These are phyloP conservation scores for Pseudachorutes palmiensis DNA, from an alignment of 1,140 invertebrate genomes.

Conservation along the genomic window DNA sequence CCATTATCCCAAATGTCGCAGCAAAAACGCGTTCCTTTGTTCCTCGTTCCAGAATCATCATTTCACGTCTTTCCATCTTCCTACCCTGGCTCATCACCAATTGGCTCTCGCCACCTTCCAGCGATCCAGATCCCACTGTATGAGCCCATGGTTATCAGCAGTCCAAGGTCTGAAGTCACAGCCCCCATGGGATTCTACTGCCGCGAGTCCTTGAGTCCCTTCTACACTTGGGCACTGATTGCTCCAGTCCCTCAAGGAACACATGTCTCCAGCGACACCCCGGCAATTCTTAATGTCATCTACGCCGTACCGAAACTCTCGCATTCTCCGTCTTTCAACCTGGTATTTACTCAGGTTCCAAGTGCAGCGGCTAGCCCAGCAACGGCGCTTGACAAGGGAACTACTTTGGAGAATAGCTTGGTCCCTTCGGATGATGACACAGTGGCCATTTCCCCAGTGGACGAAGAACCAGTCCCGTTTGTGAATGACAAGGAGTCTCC, in stretches of 20 bases:
- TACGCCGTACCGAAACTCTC: slow-evolving; percentile 21
- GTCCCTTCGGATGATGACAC: slow-evolving; percentile 5
- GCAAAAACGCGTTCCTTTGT: slow-evolving; percentile 14
- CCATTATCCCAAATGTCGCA: neutral
- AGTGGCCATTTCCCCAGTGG: neutral
- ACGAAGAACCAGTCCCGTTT: neutral
- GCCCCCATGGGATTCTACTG: slow-evolving; percentile 23
- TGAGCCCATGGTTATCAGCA: slow-evolving; percentile 15
- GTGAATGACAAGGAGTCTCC: slow-evolving; percentile 26
- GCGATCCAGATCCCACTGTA: slow-evolving; percentile 25
- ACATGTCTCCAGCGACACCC: slow-evolving; percentile 12
- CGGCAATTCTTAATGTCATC: slow-evolving; percentile 15
- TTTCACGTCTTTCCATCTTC: slow-evolving; percentile 14
- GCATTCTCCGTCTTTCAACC: neutral
- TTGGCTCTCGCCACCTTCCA: slow-evolving; percentile 18
- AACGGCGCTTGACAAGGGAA: too few species aligned
- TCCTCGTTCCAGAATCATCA: slow-evolving; percentile 22
- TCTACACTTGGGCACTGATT: slow-evolving; percentile 10
- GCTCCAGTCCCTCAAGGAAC: slow-evolving; percentile 24
- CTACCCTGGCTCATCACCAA: neutral
- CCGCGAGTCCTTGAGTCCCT: slow-evolving; percentile 11
- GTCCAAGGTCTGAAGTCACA: neutral
- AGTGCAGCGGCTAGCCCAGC: neutral
- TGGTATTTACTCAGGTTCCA: slow-evolving; percentile 2
- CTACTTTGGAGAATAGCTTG: too few species aligned